Evolutionary conservation across 2,797 vertebrate species (phyloP), one percentile per base, ranked within the genome.

Genomic region (Halcyon leucocephala): DNA sequence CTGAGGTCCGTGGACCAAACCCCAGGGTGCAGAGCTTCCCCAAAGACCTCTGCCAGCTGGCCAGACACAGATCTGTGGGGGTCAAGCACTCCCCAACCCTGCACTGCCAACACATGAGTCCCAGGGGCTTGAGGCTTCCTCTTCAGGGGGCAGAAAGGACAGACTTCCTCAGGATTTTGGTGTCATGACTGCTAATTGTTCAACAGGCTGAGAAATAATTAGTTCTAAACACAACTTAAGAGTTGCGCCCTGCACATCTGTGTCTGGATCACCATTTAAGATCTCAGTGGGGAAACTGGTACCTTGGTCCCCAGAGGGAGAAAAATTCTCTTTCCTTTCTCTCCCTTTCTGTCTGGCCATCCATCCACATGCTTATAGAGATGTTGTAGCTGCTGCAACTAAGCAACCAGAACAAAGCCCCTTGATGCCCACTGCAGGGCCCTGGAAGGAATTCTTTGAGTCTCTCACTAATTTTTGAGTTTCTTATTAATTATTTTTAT

Each of bases 31-130:
- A 93, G n/a, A 93, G 15, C 15, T 8, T 66, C 24, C 5, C 33
- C 14, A 21, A 62, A 29, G 26, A 76, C 46, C 17, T 60, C 52
- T 3, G 2, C 2, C 37, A 62, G 61, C 51, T 49, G 12, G 39
- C 31, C 42, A 35, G 7, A 33, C 28, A 3, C 8, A 57, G 25
- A 4, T 52, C 4, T 54, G 25, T 1, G 0, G 13, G 12, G 19
- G 18, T 35, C 41, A 48, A 70, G 35, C 2, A 0, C 3, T 1
- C 6, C 4, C 52, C 1, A 0, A 42, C 15, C 15, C 46, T 8
- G 1, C 2, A 2, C 15, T 11, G 7, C 24, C 4, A 9, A 33
- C 33, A 52, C 8, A 39, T 1, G 1, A 51, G 35, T 5, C 0
- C 16, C 20, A 66, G 4, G 12, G 14, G 39, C n/a, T 64, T 10